Conservation (phyloP, 2,888 invertebrate genomes). For the Tanytarsus gracilentus region DNA sequence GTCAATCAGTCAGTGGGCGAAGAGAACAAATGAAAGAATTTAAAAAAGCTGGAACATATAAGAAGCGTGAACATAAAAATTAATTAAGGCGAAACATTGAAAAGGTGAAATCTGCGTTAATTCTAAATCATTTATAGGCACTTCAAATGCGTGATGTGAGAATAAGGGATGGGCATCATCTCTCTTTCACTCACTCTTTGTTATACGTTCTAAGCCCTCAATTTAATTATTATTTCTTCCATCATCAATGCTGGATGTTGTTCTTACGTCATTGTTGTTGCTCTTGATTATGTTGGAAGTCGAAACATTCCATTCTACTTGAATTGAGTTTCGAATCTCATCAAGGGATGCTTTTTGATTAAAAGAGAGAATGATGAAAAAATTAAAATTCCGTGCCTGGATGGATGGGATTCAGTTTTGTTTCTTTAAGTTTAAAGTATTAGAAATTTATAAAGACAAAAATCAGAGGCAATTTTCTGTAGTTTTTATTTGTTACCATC, state of each 20-base stretch:
- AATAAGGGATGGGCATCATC: constrained; percentile 23
- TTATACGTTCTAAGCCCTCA: constrained; percentile 1
- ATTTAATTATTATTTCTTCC: constrained; percentile 23
- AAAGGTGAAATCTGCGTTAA: constrained; percentile 27
- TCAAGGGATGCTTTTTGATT: no score
- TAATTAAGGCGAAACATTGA: constrained; percentile 26
- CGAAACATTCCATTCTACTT: no score
- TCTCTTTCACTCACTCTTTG: background rate
- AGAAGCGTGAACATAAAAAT: constrained; percentile 27
- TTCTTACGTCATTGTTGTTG: no score
- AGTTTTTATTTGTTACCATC: no score
- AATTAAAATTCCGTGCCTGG: no score
- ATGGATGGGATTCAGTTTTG: no score
- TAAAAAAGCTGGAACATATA: background rate
- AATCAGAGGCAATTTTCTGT: no score
- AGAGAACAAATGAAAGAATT: background rate
- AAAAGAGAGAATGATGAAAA: no score
- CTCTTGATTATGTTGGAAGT: no score
- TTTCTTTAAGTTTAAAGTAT: no score
- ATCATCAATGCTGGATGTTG: constrained; percentile 4
- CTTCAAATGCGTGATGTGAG: background rate
- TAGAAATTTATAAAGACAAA: no score
- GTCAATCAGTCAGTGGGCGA: background rate
- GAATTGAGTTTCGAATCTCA: no score
- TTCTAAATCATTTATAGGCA: constrained; percentile 5